Evolutionary conservation across 1,140 invertebrate species (phyloP), one percentile per base, ranked within the genome.

Genomic region (Diuraphis noxia): DNA sequence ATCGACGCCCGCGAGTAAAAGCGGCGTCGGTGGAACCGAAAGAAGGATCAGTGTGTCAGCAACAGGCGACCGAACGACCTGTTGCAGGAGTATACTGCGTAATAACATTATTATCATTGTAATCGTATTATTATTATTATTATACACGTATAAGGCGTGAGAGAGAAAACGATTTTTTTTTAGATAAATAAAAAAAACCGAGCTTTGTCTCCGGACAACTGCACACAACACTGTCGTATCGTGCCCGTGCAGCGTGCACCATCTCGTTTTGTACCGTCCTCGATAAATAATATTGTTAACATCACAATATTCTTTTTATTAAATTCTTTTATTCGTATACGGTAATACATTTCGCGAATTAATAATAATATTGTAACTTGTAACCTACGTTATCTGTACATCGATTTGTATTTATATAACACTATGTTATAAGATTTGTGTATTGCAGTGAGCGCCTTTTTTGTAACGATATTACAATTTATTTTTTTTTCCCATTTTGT

Each of bases 11-110:
- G 63, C 77, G 72, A 82, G 89, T 81, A 52, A 52, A 81, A 82
- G 89, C 72, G 89, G 89, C 89, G 89, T 91, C 89, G 89, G 89
- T 77, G 89, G 89, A 49, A 90, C 72, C 88, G 41, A 38, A 79
- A 91, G 86, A 40, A 63, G 72, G 89, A 91, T 91, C 89, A 91
- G 89, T 91, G 43, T 91, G 89, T 91, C 89, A 81, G 89, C 89
- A 91, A 91, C 89, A 91, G 89, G 89, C 89, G 89, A 91, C 89
- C 89, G 86, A 38, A 52, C 36, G 89, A 91, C 89, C 89, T 82
- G 89, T 91, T 82, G 89, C 77, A 23, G 43, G 81, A 91, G 21
- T 19, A 43, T 49, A 46, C n/a, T 10, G 10, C 56, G 56, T 72
- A 72, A 72, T n/a, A n/a, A 72, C n/a, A n/a, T 72, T 72, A 72